A percentile compares a stretch with the other conserved stretches of the same genome.
phyloP scores from a whole-genome alignment of 2,888 invertebrate species.

The Tiliacea aurago region DNA sequence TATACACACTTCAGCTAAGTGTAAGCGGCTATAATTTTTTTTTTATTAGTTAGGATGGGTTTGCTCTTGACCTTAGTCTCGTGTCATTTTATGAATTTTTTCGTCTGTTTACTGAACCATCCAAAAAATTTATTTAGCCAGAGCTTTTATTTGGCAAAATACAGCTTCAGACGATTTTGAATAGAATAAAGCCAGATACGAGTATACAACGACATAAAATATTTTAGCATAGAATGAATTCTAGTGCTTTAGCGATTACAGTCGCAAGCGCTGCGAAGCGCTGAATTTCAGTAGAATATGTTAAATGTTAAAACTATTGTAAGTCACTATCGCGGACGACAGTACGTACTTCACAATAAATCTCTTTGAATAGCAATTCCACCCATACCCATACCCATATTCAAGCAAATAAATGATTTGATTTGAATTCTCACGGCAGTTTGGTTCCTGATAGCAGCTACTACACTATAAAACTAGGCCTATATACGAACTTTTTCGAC shows the following conservation, averaged over 20 bases:
- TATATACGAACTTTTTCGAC: neutral
- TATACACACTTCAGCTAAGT: neutral
- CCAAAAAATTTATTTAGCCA: neutral
- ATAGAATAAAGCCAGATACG: conserved; percentile 26
- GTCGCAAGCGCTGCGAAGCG: conserved; percentile 8
- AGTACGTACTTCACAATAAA: neutral
- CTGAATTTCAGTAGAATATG: conserved; percentile 40
- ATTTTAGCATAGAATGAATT: conserved; percentile 22
- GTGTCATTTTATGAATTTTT: too few relatives aligned
- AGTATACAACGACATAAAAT: conserved; percentile 8
- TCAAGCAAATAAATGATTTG: too few relatives aligned
- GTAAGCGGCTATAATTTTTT: neutral
- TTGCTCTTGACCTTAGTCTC: too few relatives aligned
- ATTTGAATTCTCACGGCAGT: neutral
- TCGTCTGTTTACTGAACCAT: neutral
- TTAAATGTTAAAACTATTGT: conserved; percentile 22
- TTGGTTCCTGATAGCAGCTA: neutral
- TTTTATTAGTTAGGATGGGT: too few relatives aligned
- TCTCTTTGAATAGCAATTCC: conserved; percentile 13
- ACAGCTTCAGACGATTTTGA: neutral
- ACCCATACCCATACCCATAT: too few relatives aligned
- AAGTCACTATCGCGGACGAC: neutral
- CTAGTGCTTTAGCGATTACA: conserved; percentile 27
- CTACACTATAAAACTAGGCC: neutral
- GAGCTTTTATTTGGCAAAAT: conserved; percentile 16